phyloP scores from a whole-genome alignment of 1,140 invertebrate genomes.

The Nixonia krombeini region DNA sequence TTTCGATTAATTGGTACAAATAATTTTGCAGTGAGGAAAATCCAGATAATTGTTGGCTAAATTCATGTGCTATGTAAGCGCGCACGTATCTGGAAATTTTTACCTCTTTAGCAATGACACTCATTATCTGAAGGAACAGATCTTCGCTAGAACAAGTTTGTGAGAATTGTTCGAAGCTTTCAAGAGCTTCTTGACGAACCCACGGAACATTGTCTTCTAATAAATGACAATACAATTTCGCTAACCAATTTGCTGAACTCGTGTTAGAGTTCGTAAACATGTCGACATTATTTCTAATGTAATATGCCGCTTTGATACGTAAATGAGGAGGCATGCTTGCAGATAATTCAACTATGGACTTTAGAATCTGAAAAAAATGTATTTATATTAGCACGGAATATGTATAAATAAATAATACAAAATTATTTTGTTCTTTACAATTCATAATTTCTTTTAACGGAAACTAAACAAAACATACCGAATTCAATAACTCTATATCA shows the following conservation, averaged over 20 bases:
- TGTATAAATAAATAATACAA: constrained; percentile 2
- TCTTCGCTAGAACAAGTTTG: constrained; percentile 47
- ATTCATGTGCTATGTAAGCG: constrained; percentile 48
- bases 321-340: constrained; percentile 22
- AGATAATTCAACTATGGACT: constrained; percentile 33
- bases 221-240: constrained; percentile 50
- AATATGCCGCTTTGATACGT: constrained; percentile 49
- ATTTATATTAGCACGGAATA: constrained; percentile 1
- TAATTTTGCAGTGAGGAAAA: constrained; percentile 40
- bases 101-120: constrained; percentile 33
- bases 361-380: constrained; percentile 51
- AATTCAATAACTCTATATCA: constrained; percentile 19
- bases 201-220: constrained; percentile 50
- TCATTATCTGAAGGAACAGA: constrained; percentile 45
- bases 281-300: constrained; percentile 32
- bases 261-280: constrained; percentile 13
- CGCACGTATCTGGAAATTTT: constrained; percentile 43
- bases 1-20: constrained; percentile 16
- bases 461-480: constrained; percentile 38
- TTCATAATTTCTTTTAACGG: neutral
- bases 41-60: constrained; percentile 22
- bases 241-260: constrained; percentile 19
- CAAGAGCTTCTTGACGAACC: constrained; percentile 56
- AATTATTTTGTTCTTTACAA: too few relatives aligned
- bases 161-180: constrained; percentile 56